Evolutionary conservation across 1,140 invertebrate genomes (phyloP), one percentile per base, ranked within the genome.

Genomic region (Drosophila kohkoa): DNA sequence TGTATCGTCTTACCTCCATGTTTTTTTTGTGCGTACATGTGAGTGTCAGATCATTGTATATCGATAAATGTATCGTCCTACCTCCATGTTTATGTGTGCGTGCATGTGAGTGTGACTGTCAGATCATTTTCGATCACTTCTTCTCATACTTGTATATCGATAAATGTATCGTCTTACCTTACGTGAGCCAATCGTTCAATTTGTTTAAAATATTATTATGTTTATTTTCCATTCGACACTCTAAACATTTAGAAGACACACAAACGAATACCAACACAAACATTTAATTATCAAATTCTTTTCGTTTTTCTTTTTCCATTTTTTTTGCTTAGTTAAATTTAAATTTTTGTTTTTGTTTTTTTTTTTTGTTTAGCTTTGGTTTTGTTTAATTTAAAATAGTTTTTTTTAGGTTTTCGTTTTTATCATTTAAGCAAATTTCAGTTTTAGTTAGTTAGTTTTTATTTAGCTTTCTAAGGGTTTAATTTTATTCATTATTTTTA

Each of bases 181-280:
- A 15, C 30, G 41, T 38, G n/a, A 59, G 28, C 30, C 43, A 25
- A 16, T 58, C 30, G 6, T 30, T 67, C 45, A 35, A 67, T 13
- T 52, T 52, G 20, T n/a, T 41, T 64, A 52, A 64, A 13, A 25
- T 52, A 64, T 35, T 52, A 30, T 46, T 58, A 38, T 38, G 35
- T 38, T 25, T 25, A 41, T 46, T 35, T 58, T 30, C 13, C 46
- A 43, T 65, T 54, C 28, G 32, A 64, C 30, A 71, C 32, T 63
- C 66, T 63, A 75, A 75, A 75, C 72, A 75, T 51, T 75, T 62
- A 75, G 72, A 75, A 75, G 57, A 75, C 30, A 74, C 38, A 69
- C 30, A 68, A 74, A 74, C 49, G 15, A 69, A 69, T 54, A 52
- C 5, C 41, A 76, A 76, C 68, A 72, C 74, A 72, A 76, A 65